Base-by-base conservation (phyloP, 1,140 invertebrate genomes). In the Nebria ingens region DNA sequence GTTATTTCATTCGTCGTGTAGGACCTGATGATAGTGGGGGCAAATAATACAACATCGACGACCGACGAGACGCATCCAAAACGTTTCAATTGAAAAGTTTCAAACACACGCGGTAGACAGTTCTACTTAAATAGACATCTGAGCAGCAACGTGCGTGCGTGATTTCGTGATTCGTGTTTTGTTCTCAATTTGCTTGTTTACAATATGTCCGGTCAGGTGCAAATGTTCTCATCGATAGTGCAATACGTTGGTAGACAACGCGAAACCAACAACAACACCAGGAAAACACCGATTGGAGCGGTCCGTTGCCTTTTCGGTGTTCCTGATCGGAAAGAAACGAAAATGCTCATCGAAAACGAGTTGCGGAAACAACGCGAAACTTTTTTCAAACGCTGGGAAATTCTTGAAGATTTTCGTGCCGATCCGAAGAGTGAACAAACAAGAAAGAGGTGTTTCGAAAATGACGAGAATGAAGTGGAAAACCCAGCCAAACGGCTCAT, bases 11-110 rank as follows among this genome's bases (percentile, higher is more conserved):
- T 45, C 40, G 40, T 45, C 15, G 15, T 4, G 17, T 4, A 17
- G 6, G 15, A 17, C 6, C 40, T 4, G 15, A 12, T 17, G 17
- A 17, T 45, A 17, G 40, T 4, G 40, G 40, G 40, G 40, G 40
- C n/a, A n/a, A n/a, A n/a, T 17, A 11, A 45, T 45, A 45, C 40
- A 45, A 45, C 6, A 6, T 17, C 9, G n/a, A n/a, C n/a, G n/a
- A n/a, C n/a, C n/a, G n/a, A n/a, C n/a, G 40, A 45, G 40, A 11
- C 6, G 6, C 15, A 4, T 17, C 17, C 40, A 17, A 45, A 45
- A 45, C 17, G 40, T 12, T 45, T 45, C 40, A 45, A 45, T 45
- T 45, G 3, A 4, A 45, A 45, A 45, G 40, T 29, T 29, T 29
- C 4, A 29, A 29, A 45, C 17, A 17, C 40, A 45, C 40, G 40